Conservation (phyloP, 2,113 vertebrate species). For the Catagonus wagneri region DNA sequence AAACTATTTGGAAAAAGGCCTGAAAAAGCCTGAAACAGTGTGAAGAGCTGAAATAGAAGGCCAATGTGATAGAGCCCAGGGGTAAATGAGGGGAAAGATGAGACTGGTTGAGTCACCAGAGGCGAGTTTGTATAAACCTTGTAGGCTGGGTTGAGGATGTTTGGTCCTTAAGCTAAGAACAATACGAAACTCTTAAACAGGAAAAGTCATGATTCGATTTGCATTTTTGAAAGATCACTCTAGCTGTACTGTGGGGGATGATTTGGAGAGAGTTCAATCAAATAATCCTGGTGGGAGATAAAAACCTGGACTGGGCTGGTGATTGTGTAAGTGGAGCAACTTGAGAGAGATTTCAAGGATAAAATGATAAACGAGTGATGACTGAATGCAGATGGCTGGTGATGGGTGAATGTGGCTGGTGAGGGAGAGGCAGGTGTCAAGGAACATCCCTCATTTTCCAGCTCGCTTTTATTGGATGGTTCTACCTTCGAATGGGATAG, state of each 20-base stretch:
- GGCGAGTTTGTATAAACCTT: neutral
- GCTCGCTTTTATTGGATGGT: neutral
- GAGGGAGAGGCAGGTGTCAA: neutral
- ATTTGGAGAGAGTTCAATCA: neutral
- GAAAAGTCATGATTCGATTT: neutral
- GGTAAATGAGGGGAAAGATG: neutral
- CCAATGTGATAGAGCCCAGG: neutral
- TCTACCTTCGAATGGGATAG: neutral
- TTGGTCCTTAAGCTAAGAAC: neutral
- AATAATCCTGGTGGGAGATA: neutral
- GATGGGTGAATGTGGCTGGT: neutral
- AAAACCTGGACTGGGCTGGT: neutral
- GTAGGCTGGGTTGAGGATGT: neutral
- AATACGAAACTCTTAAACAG: neutral
- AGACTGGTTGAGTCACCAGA: neutral
- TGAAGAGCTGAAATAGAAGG: neutral
- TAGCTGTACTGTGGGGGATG: neutral
- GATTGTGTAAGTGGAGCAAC: neutral
- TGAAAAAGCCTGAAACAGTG: too few species aligned
- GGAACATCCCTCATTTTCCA: neutral
- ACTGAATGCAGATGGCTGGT: neutral
- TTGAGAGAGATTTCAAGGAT: constrained; percentile 1
- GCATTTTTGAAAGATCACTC: constrained; percentile 7
- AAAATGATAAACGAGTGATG: neutral
- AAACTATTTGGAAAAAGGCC: neutral